Evolutionary conservation across 2,888 invertebrate species (phyloP).

Genomic region (Cepaea hortensis): DNA sequence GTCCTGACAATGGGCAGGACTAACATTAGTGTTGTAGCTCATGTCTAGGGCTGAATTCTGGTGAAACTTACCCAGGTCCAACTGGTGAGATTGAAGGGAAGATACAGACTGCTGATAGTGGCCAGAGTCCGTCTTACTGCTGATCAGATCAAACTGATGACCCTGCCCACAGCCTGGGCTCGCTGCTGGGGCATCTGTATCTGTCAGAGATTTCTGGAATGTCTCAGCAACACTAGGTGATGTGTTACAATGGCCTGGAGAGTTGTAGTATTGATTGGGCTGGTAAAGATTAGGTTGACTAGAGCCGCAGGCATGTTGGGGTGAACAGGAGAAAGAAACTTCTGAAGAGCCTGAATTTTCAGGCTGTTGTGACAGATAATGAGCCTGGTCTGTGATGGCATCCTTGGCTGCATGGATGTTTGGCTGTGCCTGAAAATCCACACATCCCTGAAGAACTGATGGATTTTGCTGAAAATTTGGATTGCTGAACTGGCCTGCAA

Average conservation of each 20-base stretch:
- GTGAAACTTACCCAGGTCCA: not conserved
- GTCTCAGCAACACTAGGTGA: conserved; percentile 2
- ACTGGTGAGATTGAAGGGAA: conserved; percentile 5
- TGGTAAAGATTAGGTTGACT: conserved; percentile 5
- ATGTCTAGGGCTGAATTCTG: not conserved
- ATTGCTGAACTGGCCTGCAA: not conserved
- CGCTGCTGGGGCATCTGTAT: not conserved
- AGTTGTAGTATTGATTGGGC: not conserved
- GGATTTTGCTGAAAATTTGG: conserved; percentile 5
- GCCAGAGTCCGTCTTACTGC: not conserved
- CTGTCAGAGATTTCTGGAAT: conserved; percentile 4
- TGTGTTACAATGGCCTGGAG: not conserved
- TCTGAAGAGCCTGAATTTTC: not conserved
- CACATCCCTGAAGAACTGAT: not conserved
- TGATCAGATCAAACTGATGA: not conserved
- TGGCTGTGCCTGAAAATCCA: not conserved
- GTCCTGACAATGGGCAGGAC: conserved; percentile 12
- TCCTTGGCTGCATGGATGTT: not conserved
- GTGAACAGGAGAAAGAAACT: not conserved
- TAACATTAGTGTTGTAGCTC: not conserved
- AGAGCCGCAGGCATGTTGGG: not conserved
- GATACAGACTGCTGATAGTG: not conserved
- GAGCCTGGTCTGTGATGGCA: not conserved
- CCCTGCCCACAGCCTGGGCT: not conserved
- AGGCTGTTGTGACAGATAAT: not conserved